Evolutionary conservation across 2,888 invertebrate genomes (phyloP).

Genomic region (Gonocerus acuteangulatus): DNA sequence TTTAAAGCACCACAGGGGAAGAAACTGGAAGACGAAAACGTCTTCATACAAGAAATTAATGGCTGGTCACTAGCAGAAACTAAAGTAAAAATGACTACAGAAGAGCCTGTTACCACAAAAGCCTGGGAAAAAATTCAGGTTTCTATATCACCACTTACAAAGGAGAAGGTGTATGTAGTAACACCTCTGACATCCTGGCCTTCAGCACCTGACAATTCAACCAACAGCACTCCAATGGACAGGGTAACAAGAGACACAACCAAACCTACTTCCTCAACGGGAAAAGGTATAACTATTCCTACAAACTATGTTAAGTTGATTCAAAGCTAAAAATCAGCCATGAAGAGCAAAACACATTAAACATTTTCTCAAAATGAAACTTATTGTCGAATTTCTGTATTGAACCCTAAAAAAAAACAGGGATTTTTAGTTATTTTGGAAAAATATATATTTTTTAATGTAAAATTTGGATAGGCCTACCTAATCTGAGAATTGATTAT

Average conservation of each 20-base stretch:
- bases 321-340: too few relatives aligned
- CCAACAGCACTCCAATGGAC: neutral
- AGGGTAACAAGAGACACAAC: neutral
- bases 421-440: too few relatives aligned
- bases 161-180: constrained; percentile 74
- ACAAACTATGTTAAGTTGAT: neutral
- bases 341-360: too few relatives aligned
- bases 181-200: constrained; percentile 57
- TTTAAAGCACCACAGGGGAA: constrained; percentile 28
- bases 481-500: too few relatives aligned
- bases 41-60: constrained; percentile 32
- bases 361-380: too few relatives aligned
- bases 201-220: constrained; percentile 38
- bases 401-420: too few relatives aligned
- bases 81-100: constrained; percentile 29
- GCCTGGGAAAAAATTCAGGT: constrained; percentile 62
- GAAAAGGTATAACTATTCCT: neutral
- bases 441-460: too few relatives aligned
- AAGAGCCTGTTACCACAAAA: constrained; percentile 42
- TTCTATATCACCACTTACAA: constrained; percentile 65
- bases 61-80: constrained; percentile 37
- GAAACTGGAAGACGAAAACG: constrained; percentile 11
- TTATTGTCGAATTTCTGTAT: too few relatives aligned
- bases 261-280: neutral
- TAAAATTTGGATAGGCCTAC: too few relatives aligned